These are phyloP conservation scores for Actenoides lindsayi DNA, from an alignment of 2,113 vertebrate genomes.

Conservation along the genomic window DNA sequence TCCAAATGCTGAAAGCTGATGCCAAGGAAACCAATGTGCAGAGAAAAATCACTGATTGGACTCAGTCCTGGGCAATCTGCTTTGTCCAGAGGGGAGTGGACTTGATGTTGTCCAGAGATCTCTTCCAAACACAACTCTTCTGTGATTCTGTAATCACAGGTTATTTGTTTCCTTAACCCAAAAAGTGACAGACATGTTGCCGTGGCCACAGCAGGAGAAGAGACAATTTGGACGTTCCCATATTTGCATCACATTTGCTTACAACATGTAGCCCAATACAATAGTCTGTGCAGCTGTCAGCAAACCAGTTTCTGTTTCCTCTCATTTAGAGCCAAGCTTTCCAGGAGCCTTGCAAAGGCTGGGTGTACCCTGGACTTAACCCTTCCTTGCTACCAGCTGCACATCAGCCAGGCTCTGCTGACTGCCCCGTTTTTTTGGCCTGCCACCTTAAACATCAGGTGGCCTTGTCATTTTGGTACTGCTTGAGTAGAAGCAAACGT, in stretches of 20 bases:
- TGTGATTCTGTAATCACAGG: neutral
- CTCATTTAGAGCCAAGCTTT: neutral
- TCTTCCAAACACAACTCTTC: neutral
- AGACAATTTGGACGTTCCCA: neutral
- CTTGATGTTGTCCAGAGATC: neutral
- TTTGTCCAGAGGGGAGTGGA: neutral
- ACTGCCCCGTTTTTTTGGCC: neutral
- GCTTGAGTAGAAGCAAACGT: neutral
- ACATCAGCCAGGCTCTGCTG: neutral
- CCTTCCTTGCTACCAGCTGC: rapidly evolving
- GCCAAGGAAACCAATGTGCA: neutral
- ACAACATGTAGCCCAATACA: neutral
- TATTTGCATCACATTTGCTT: neutral
- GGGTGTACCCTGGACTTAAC: neutral
- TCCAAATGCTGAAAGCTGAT: neutral
- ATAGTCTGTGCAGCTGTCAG: neutral
- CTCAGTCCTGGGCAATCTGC: neutral
- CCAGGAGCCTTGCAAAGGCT: neutral
- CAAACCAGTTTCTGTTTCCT: neutral
- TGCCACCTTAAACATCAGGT: neutral
- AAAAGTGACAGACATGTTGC: neutral
- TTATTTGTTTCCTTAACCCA: neutral
- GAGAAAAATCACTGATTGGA: neutral
- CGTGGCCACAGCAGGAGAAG: neutral
- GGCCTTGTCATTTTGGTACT: neutral